phyloP scores from a whole-genome alignment of 2,888 invertebrate genomes.

The Ptilodon capucinus region DNA sequence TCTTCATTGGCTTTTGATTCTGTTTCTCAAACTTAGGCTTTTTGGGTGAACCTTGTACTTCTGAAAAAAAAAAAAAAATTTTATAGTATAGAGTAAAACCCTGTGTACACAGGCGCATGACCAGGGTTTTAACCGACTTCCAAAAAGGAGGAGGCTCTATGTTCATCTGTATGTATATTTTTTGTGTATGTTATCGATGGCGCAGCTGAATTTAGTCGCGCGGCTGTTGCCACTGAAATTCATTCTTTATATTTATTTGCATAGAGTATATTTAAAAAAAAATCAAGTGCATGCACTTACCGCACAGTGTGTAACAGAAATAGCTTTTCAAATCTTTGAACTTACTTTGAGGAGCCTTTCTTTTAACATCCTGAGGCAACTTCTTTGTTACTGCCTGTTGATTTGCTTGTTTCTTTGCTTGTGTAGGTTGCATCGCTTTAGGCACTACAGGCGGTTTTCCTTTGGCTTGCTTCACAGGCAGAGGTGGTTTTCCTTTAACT shows the following conservation, averaged over 20 bases:
- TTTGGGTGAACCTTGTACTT: slow-evolving; percentile 40
- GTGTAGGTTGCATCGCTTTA: slow-evolving; percentile 6
- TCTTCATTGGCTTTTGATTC: slow-evolving; percentile 52
- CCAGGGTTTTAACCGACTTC: no score
- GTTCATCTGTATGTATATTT: no score
- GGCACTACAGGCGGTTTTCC: slow-evolving; percentile 17
- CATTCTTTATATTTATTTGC: no score
- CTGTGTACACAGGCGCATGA: no score
- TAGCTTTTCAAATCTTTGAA: neutral
- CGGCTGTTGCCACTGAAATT: no score
- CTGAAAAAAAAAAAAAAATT: slow-evolving; percentile 39
- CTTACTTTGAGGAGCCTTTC: slow-evolving; percentile 45
- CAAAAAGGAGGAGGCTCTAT: no score
- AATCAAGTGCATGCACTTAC: no score
- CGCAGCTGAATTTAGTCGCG: no score
- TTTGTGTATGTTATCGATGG: no score
- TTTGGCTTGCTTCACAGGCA: slow-evolving; percentile 6
- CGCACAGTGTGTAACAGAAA: no score
- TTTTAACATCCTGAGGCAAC: slow-evolving; percentile 27
- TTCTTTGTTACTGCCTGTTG: slow-evolving; percentile 13
- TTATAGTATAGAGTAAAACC: no score
- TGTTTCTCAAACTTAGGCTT: slow-evolving; percentile 69
- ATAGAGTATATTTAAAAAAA: no score
- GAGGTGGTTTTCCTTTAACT: slow-evolving; percentile 2
- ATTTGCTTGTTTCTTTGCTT: slow-evolving; percentile 10